phyloP scores from a whole-genome alignment of 2,888 invertebrate species.

The Ophion slaviceki region DNA sequence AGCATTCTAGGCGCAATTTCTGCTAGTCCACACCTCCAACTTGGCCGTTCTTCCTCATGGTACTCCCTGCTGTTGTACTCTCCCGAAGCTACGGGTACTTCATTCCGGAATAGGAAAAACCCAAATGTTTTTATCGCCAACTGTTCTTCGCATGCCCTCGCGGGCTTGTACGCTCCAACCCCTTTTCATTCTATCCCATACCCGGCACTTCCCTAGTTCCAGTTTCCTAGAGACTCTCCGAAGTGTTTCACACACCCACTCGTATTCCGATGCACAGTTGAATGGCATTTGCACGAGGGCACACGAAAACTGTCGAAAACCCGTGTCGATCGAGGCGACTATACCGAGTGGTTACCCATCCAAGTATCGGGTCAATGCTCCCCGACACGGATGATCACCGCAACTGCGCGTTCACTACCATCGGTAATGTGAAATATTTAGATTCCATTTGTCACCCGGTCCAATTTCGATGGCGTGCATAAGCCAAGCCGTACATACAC shows the following conservation, averaged over 20 bases:
- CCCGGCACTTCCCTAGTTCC: neutral
- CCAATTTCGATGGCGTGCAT: neutral
- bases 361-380: neutral
- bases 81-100: no score
- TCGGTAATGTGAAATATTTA: neutral
- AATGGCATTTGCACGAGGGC: neutral
- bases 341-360: neutral
- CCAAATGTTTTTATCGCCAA: no score
- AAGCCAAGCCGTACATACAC: neutral
- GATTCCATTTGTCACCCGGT: neutral
- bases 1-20: conserved; percentile 28
- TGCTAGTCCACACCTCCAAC: no score
- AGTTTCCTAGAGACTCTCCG: neutral
- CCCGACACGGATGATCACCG: neutral
- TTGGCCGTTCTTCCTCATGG: no score
- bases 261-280: neutral
- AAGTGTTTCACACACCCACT: neutral
- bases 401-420: no score
- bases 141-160: no score
- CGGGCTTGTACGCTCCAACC: no score
- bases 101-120: no score
- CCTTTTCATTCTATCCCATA: no score
- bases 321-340: neutral
- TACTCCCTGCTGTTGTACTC: no score
- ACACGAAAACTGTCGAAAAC: neutral